Base-by-base conservation (phyloP, 2,888 invertebrate species). In the Steromphala cineraria region DNA sequence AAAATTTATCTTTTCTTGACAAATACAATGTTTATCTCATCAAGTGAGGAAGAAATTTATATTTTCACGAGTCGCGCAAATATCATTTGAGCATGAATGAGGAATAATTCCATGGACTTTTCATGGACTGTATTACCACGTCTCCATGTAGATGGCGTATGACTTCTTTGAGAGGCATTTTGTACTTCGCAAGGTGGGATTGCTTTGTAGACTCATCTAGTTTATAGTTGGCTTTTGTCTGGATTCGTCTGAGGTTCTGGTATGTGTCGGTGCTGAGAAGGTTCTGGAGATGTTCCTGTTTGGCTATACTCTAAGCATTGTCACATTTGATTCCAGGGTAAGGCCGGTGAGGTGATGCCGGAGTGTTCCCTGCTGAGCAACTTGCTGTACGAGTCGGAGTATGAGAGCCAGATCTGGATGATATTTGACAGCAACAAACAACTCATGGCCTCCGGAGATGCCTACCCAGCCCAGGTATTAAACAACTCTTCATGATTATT, bases 361-460 rank as follows among this genome's bases (percentile, higher is more conserved):
- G 92, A 92, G 83, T 89, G 96, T 82, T 95, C 97, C 0, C 91
- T 97, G 81, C 95, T 99, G 53, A 97, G 97, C 92, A 96, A 97
- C 91, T 95, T 97, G 91, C 94, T 99, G 56, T 99, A 99, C 93
- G 99, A 99, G 94, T 97, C 96, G 0, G 98, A 98, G 94, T 98
- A 96, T 92, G 99, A 99, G 94, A 96, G 98, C 8, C 98, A 99
- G 94, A 95, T 99, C 93, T 99, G 99, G 98, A 97, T 98, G 96
- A 91, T 99, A 83, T 99, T 96, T 94, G 98, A 98, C 94, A 94
- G 95, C 81, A 97, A 97, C 94, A 99, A 99, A 94, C 96, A 97
- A 91, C 95, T 96, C 80, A 93, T 98, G 89, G 95, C 95, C 77
- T 95, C 96, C 84, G 98, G 98, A 0, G 98, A 98, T 94, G 98